phyloP scores from a whole-genome alignment of 2,888 invertebrate genomes.

The Phalera bucephala region DNA sequence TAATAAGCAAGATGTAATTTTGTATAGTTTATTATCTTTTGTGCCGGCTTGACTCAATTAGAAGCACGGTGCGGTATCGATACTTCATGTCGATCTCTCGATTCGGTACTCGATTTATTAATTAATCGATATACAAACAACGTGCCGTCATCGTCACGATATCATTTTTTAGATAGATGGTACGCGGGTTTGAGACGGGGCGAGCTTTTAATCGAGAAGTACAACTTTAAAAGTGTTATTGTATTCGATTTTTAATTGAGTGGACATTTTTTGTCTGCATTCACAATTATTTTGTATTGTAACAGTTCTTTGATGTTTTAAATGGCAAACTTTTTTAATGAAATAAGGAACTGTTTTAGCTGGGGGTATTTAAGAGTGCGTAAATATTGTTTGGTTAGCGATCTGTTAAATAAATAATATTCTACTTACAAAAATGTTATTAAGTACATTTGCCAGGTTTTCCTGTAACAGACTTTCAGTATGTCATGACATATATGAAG shows the following conservation, averaged over 20 bases:
- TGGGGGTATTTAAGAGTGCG: too few relatives aligned
- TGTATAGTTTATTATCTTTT: slow-evolving; percentile 59
- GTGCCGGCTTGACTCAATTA: slow-evolving; percentile 80
- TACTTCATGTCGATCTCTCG: slow-evolving; percentile 68
- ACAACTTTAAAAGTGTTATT: slow-evolving; percentile 26
- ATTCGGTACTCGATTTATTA: slow-evolving; percentile 78
- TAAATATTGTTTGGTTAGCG: too few relatives aligned
- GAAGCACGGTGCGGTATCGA: slow-evolving; percentile 75
- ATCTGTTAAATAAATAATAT: too few relatives aligned
- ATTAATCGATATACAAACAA: slow-evolving; percentile 83
- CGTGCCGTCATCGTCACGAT: slow-evolving; percentile 72
- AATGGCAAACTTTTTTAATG: too few relatives aligned
- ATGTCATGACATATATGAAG: too few relatives aligned
- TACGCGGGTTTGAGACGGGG: slow-evolving; percentile 29
- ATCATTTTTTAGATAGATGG: slow-evolving; percentile 63
- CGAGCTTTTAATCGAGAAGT: slow-evolving; percentile 24
- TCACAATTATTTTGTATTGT: too few relatives aligned
- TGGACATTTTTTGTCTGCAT: too few relatives aligned
- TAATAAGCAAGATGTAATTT: slow-evolving; percentile 16
- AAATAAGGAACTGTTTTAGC: too few relatives aligned
- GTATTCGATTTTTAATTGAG: slow-evolving; percentile 15
- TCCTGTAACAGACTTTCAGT: too few relatives aligned
- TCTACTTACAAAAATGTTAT: too few relatives aligned
- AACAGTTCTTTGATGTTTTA: too few relatives aligned
- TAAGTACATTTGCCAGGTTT: too few relatives aligned